phyloP scores from a whole-genome alignment of 2,888 invertebrate genomes.

The Hypomecis atomaria region DNA sequence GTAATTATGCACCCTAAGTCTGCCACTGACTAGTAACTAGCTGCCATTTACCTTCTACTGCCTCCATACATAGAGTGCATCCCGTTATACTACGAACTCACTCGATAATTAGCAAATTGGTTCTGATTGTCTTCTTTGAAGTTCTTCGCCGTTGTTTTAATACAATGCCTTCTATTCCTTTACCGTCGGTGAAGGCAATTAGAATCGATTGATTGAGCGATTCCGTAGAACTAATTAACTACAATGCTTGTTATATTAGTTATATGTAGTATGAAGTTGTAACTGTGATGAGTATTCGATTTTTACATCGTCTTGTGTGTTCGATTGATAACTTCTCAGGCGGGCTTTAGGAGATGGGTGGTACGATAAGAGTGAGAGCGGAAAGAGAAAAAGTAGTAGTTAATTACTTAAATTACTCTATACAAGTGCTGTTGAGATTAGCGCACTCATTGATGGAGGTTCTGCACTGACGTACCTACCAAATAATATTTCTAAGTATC shows the following conservation, averaged over 20 bases:
- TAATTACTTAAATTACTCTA: too few species aligned
- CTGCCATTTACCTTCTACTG: neutral
- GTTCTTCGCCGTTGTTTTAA: slow-evolving; percentile 8
- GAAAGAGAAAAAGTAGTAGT: too few species aligned
- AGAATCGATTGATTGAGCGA: slow-evolving; percentile 37
- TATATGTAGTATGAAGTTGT: neutral
- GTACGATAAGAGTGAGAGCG: too few species aligned
- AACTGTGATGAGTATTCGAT: neutral
- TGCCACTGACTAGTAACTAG: too few species aligned
- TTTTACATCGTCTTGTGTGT: slow-evolving; percentile 12
- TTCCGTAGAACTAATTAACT: slow-evolving; percentile 37
- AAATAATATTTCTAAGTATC: too few species aligned
- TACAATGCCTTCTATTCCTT: slow-evolving; percentile 34
- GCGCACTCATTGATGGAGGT: too few species aligned
- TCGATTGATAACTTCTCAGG: slow-evolving; percentile 2
- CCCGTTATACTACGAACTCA: slow-evolving; percentile 8
- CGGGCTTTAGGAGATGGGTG: too few species aligned
- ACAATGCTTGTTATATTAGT: slow-evolving; percentile 4
- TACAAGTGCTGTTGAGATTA: too few species aligned
- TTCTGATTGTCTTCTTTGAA: slow-evolving; percentile 2
- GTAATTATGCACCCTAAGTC: too few species aligned
- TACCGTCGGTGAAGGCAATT: slow-evolving; percentile 34
- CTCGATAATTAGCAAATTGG: slow-evolving; percentile 15
- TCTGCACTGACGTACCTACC: neutral
- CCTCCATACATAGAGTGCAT: neutral